Conservation (phyloP, 2,888 invertebrate species). For the Tenthredo mesomela region DNA sequence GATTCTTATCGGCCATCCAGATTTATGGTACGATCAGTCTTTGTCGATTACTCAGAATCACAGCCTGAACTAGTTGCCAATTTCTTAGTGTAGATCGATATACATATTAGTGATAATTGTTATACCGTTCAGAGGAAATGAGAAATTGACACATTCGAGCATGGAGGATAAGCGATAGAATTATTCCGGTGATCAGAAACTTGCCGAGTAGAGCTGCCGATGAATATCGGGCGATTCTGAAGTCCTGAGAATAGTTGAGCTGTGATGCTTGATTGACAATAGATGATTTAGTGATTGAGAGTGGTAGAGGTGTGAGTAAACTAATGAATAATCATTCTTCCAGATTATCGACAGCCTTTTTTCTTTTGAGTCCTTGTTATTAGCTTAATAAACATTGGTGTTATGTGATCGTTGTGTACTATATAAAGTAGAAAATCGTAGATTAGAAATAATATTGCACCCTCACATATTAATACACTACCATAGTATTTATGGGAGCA, state of each 20-base stretch:
- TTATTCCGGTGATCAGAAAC: background rate
- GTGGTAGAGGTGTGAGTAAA: background rate
- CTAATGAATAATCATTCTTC: constrained; percentile 4
- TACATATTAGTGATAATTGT: background rate
- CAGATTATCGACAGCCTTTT: background rate
- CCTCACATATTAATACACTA: constrained; percentile 74
- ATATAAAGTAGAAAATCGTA: constrained; percentile 19
- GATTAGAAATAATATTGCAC: constrained; percentile 64
- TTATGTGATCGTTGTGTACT: constrained; percentile 39
- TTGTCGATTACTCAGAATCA: background rate
- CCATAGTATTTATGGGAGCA: constrained; percentile 79
- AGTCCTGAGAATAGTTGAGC: background rate
- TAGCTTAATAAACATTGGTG: background rate
- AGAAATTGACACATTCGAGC: background rate
- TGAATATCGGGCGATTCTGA: background rate
- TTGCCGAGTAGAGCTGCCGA: background rate
- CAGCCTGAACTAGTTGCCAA: constrained; percentile 23
- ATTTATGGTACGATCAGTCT: background rate
- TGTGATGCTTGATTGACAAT: background rate
- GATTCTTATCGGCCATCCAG: background rate
- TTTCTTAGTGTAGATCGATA: constrained; percentile 11
- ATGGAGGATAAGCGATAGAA: background rate
- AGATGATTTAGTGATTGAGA: constrained; percentile 26
- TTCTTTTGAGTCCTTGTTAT: background rate
- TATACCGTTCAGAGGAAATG: background rate